Evolutionary conservation across 2,797 vertebrate species (phyloP), one percentile per base, ranked within the genome.

Genomic region (Spinus olivaceus): DNA sequence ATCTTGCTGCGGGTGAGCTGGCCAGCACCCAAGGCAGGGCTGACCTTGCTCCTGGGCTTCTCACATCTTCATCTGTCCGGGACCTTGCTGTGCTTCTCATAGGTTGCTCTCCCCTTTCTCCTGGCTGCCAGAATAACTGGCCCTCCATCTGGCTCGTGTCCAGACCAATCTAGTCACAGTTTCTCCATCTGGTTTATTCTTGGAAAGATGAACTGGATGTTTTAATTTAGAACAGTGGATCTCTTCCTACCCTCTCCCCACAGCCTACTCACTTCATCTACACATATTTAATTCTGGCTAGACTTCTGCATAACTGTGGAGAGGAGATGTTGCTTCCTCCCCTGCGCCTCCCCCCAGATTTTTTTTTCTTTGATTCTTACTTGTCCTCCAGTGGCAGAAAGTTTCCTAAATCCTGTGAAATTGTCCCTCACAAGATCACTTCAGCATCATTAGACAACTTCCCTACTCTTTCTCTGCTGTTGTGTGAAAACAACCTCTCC

Each of bases 171-270:
- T 25, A 56, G 37, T 69, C 91, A 57, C 50, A 64, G 61, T 70
- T 94, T 87, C 53, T 92, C 93, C 79, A 92, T 88, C 72, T 96
- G 86, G 66, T 79, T 91, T 96, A 82, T 81, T 96, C 79, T 81
- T 81, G 79, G 72, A 91, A 93, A 80, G 63, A 82, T 86, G 53
- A 81, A 80, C 39, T 81, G 12, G 9, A 46, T 90, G 12, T 49
- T 92, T 84, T 92, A 67, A 65, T 84, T 94, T 91, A 93, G 74
- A 85, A 69, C 44, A 90, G 25, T 37, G 20, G 17, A 24, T 82
- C 16, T 66, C 19, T 88, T 49, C 27, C n/a, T 66, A 73, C 12
- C 6, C 7, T 76, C 25, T 81, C 44, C 74, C 28, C 11, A 37
- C 42, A 77, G 53, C n/a, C 53, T 77, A 54, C 16, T 83, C 86